Evolutionary conservation across 2,113 vertebrate genomes (phyloP).

Genomic region (Coreoperca whiteheadi): DNA sequence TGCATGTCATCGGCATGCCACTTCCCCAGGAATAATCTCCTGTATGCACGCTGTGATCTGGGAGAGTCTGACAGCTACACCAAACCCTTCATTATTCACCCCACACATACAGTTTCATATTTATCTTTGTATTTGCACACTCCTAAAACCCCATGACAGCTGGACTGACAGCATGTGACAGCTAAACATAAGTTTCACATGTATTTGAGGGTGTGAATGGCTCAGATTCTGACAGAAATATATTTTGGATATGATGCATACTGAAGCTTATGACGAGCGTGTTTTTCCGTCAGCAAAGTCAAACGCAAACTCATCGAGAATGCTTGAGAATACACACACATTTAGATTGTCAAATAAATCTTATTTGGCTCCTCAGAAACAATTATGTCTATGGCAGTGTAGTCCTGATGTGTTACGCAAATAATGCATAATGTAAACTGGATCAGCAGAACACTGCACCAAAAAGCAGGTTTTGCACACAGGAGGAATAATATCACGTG

Average conservation of each 20-base stretch:
- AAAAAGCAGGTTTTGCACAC: background rate
- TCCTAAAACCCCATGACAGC: slow-evolving; percentile 27
- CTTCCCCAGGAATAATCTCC: slow-evolving; percentile 56
- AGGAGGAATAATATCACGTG: background rate
- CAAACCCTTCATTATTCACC: slow-evolving; percentile 60
- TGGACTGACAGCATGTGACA: slow-evolving; percentile 56
- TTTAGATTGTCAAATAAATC: slow-evolving; percentile 17
- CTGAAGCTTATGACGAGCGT: slow-evolving; percentile 4
- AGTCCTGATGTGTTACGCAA: background rate
- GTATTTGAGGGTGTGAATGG: slow-evolving; percentile 4
- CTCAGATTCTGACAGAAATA: slow-evolving; percentile 43
- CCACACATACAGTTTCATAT: slow-evolving; percentile 43
- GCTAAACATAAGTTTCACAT: slow-evolving; percentile 25
- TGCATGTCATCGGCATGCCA: slow-evolving; percentile 51
- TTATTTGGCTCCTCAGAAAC: slow-evolving; percentile 6
- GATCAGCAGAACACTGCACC: background rate
- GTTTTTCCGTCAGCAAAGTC: slow-evolving; percentile 26
- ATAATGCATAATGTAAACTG: slow-evolving; percentile 5
- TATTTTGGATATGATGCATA: slow-evolving; percentile 2
- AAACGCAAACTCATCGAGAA: slow-evolving; percentile 28
- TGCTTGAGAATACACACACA: background rate
- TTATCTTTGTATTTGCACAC: slow-evolving; percentile 51
- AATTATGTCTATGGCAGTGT: background rate
- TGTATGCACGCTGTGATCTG: slow-evolving; percentile 50
- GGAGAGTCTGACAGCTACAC: slow-evolving; percentile 59